These are phyloP conservation scores for Halocynthia roretzi DNA, from an alignment of 23 tunicate species.

Conservation along the genomic window DNA sequence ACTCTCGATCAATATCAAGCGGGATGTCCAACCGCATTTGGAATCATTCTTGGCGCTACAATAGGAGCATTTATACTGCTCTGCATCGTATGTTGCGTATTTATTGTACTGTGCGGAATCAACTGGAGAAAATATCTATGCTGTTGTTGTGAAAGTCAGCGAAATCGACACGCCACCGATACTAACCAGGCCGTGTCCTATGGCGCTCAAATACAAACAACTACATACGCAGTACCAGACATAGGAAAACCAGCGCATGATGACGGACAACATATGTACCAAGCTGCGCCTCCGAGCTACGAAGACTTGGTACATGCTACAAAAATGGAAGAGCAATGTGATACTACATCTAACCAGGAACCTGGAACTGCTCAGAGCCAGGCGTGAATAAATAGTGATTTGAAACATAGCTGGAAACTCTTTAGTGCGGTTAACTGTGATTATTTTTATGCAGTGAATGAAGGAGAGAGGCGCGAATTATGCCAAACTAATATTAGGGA, in stretches of 20 bases:
- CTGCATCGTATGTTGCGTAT: constrained; percentile 2
- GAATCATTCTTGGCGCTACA: constrained; percentile 8
- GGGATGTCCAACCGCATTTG: constrained; percentile 13
- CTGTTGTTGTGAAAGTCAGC: constrained; percentile 11
- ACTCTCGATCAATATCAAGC: constrained; percentile 9
- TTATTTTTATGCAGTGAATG: too few relatives aligned
- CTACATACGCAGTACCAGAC: not conserved
- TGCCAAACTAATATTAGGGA: too few relatives aligned
- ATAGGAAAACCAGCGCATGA: not conserved
- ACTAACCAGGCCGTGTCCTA: not conserved
- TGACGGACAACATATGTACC: not conserved
- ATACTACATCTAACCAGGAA: too few relatives aligned
- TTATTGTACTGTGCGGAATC: constrained; percentile 9
- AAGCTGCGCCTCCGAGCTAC: constrained; percentile 16
- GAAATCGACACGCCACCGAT: constrained; percentile 5
- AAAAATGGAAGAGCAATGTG: too few relatives aligned
- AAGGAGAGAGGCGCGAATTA: too few relatives aligned
- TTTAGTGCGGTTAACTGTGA: too few relatives aligned
- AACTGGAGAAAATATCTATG: constrained; percentile 14
- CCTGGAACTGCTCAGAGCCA: too few relatives aligned
- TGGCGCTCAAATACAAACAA: not conserved
- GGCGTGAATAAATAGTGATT: too few relatives aligned
- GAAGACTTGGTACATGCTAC: not conserved
- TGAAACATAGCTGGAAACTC: too few relatives aligned
- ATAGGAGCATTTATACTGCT: constrained; percentile 7